These are phyloP conservation scores for Drosophila siamana DNA, from an alignment of 2,888 invertebrate genomes.

Conservation along the genomic window DNA sequence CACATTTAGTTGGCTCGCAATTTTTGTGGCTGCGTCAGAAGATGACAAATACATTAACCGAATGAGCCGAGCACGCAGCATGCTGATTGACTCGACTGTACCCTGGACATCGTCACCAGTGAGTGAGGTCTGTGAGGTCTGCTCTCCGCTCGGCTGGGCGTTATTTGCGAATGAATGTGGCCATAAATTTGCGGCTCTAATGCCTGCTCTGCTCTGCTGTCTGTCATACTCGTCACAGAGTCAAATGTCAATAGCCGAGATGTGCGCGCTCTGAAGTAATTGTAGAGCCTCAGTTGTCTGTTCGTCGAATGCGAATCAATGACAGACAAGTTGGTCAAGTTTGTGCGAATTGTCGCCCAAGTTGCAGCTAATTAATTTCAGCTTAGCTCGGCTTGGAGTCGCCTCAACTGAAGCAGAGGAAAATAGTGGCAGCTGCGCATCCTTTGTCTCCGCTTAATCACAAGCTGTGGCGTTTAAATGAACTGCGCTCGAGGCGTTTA, in stretches of 20 bases:
- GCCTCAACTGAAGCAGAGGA: not conserved
- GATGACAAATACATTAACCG: conserved; percentile 12
- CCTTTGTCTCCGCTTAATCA: conserved; percentile 28
- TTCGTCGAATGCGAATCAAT: conserved; percentile 14
- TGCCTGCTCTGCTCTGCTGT: conserved; percentile 33
- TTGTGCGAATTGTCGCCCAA: conserved; percentile 29
- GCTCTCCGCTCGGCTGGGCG: not conserved
- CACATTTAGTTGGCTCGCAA: conserved; percentile 27
- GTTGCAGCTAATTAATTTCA: conserved; percentile 65
- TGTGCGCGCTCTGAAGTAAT: conserved; percentile 21
- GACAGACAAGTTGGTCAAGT: conserved; percentile 48
- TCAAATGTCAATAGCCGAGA: conserved; percentile 64
- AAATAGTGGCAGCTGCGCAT: not conserved
- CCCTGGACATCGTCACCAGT: not conserved
- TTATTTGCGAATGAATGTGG: conserved; percentile 11
- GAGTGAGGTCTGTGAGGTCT: not conserved
- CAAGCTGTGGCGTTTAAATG: conserved; percentile 37
- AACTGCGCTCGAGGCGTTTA: conserved; percentile 10
- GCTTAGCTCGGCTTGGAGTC: not conserved
- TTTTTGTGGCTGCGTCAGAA: conserved; percentile 17
- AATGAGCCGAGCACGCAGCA: too few species aligned
- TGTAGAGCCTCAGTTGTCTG: conserved; percentile 9
- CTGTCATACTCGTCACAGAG: conserved; percentile 33
- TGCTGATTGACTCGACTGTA: conserved; percentile 1
- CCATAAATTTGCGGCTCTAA: conserved; percentile 32